Evolutionary conservation across 2,888 invertebrate species (phyloP).

Genomic region (Heliconius ethilla): DNA sequence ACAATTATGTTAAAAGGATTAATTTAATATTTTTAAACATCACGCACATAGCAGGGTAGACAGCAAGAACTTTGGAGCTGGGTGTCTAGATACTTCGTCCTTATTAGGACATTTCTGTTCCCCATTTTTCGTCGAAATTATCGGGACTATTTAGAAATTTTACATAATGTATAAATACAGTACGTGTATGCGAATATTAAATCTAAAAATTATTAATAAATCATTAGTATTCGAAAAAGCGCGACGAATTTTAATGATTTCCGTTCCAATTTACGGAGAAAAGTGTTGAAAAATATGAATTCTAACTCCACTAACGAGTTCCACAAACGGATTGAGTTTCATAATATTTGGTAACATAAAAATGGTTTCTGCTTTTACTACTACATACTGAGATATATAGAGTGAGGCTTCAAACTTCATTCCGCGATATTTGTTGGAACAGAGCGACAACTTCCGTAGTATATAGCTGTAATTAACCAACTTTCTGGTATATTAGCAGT

Average conservation of each 20-base stretch:
- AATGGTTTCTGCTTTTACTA: neutral
- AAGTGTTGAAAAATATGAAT: conserved; percentile 10
- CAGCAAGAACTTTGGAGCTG: neutral
- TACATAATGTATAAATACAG: neutral
- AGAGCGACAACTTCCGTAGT: conserved; percentile 4
- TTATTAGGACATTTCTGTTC: no score
- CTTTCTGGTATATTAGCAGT: conserved; percentile 14
- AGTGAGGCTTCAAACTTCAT: neutral
- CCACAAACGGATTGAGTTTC: neutral
- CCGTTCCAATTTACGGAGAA: neutral
- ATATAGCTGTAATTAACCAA: conserved; percentile 24
- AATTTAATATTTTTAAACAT: neutral
- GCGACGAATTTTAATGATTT: conserved; percentile 2
- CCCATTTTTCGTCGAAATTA: no score
- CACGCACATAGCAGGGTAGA: neutral
- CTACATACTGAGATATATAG: neutral
- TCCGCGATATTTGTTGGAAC: neutral
- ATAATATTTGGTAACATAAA: conserved; percentile 15
- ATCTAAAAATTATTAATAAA: neutral
- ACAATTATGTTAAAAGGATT: neutral
- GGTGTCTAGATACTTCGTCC: no score
- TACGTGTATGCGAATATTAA: neutral
- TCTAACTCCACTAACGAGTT: neutral
- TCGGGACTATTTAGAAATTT: no score
- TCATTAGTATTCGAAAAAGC: neutral